These are phyloP conservation scores for Saxicola maurus DNA, from an alignment of 2,797 vertebrate species.

Conservation along the genomic window DNA sequence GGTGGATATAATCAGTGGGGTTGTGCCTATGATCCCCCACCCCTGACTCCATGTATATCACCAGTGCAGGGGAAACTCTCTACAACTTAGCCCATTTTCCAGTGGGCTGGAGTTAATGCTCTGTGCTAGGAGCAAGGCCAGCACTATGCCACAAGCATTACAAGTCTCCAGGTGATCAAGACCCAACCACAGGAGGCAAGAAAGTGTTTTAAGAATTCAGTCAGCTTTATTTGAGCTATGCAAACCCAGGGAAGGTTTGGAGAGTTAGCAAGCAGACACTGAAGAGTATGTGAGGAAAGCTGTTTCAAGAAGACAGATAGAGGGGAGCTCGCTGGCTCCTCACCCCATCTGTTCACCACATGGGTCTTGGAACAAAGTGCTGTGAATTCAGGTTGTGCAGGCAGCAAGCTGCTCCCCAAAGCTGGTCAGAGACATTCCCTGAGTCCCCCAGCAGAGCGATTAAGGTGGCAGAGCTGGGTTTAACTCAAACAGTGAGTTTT, in stretches of 20 bases:
- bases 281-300: background rate
- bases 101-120: background rate
- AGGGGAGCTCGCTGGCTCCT: background rate
- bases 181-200: background rate
- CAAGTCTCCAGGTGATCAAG: background rate
- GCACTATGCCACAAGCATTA: too few relatives aligned
- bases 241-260: background rate
- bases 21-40: background rate
- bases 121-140: background rate
- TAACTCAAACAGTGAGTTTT: background rate
- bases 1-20: background rate
- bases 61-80: background rate
- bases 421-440: background rate
- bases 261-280: background rate
- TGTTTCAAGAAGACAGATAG: background rate
- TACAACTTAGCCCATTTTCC: background rate
- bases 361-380: background rate
- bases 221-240: constrained; percentile 5
- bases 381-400: background rate
- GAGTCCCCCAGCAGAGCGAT: fast-evolving
- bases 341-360: fast-evolving
- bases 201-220: background rate
- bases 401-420: background rate
- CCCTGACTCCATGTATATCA: fast-evolving
- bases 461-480: background rate